Conservation (phyloP, 2,113 vertebrate genomes). For the Nerophis lumbriciformis region DNA sequence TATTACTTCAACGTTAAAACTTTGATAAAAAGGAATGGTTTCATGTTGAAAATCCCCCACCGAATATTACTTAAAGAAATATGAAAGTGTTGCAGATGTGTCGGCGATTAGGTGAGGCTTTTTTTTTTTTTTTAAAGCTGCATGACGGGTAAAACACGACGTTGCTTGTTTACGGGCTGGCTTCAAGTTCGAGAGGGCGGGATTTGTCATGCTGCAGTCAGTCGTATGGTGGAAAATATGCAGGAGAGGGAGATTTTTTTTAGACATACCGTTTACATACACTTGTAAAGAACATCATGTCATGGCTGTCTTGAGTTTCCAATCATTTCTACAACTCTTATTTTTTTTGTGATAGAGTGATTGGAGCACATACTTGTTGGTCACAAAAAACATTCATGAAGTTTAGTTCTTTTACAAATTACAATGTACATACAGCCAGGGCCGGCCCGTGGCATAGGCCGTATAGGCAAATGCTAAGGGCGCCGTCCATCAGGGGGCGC, state of each 20-base stretch:
- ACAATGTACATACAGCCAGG: too few relatives aligned
- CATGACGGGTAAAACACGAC: neutral
- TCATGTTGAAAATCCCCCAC: constrained; percentile 24
- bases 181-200: constrained; percentile 8
- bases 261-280: neutral
- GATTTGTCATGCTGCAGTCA: neutral
- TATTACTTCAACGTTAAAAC: constrained; percentile 38
- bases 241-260: neutral
- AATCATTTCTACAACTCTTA: too few relatives aligned
- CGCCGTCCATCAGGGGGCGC: too few relatives aligned
- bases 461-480: too few relatives aligned
- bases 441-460: too few relatives aligned
- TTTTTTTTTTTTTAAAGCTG: neutral
- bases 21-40: constrained; percentile 26
- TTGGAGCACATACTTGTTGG: too few relatives aligned
- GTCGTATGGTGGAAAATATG: neutral
- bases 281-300: too few relatives aligned
- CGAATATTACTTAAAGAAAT: constrained; percentile 8
- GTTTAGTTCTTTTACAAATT: too few relatives aligned
- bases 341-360: too few relatives aligned
- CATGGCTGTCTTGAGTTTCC: too few relatives aligned
- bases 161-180: neutral
- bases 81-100: constrained; percentile 25
- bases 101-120: constrained; percentile 18
- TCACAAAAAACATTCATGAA: too few relatives aligned